A percentile compares a stretch with the other conserved stretches of the same genome.
These are phyloP conservation scores for Linyphia triangularis DNA, from an alignment of 2,888 invertebrate genomes.

Conservation along the genomic window DNA sequence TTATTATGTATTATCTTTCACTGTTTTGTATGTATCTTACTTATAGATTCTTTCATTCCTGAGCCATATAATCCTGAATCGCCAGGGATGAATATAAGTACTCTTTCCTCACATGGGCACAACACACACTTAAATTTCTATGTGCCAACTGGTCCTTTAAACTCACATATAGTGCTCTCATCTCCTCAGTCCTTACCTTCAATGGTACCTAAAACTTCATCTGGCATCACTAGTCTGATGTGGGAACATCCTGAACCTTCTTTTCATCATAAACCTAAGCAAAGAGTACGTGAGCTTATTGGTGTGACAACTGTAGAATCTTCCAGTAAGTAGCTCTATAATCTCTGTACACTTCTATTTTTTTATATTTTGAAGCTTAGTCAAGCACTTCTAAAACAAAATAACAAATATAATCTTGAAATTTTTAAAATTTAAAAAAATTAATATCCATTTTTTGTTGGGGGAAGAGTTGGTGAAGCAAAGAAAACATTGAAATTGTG, in stretches of 20 bases:
- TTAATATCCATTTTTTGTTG: no score
- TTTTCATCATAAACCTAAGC: slow-evolving; percentile 78
- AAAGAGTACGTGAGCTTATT: slow-evolving; percentile 84
- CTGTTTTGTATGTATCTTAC: no score
- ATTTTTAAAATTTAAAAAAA: no score
- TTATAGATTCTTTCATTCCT: no score
- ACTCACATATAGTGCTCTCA: neutral
- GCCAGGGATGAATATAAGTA: slow-evolving; percentile 84
- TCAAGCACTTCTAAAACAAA: no score
- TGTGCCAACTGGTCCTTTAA: neutral
- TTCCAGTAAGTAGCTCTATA: neutral
- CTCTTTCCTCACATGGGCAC: no score
- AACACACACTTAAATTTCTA: slow-evolving; percentile 63
- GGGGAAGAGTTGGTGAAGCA: no score
- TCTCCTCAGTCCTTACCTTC: slow-evolving; percentile 77
- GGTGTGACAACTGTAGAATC: slow-evolving; percentile 84
- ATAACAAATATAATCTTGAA: no score
- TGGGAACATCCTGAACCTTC: slow-evolving; percentile 35
- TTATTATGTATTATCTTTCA: no score
- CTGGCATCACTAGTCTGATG: slow-evolving; percentile 34
- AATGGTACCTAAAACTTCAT: slow-evolving; percentile 4
- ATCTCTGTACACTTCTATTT: neutral
- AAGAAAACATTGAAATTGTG: no score
- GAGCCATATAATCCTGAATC: slow-evolving; percentile 88
- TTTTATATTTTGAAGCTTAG: neutral